These are phyloP conservation scores for Hyles lineata DNA, from an alignment of 2,888 invertebrate genomes.

Conservation along the genomic window DNA sequence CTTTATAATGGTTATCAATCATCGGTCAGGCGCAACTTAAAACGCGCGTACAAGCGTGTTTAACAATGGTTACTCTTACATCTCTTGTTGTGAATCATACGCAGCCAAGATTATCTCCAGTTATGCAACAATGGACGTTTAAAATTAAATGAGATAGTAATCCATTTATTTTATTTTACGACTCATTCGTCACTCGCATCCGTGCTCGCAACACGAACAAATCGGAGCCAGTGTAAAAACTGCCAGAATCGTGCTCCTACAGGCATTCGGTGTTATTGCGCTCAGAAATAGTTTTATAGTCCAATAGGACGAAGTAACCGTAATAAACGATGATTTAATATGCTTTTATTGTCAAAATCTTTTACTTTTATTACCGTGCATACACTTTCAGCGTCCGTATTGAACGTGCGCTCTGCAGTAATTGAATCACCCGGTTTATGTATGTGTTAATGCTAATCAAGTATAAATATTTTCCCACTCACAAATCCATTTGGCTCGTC, in stretches of 20 bases:
- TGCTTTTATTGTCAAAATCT: slow-evolving; percentile 36
- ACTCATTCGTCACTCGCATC: slow-evolving; percentile 31
- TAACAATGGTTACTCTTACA: neutral
- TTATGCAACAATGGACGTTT: neutral
- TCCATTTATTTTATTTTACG: slow-evolving; percentile 35
- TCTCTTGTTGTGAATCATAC: neutral
- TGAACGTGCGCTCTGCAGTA: too few species aligned
- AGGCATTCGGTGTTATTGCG: slow-evolving; percentile 50
- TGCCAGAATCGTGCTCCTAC: slow-evolving; percentile 34
- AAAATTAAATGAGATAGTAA: slow-evolving; percentile 21
- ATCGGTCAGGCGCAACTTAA: too few species aligned
- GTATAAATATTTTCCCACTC: neutral
- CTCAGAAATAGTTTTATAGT: slow-evolving; percentile 66
- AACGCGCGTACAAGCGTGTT: neutral
- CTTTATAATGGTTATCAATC: too few species aligned
- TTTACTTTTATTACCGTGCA: slow-evolving; percentile 28
- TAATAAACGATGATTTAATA: slow-evolving; percentile 35
- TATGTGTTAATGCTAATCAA: too few species aligned
- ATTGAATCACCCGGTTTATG: too few species aligned
- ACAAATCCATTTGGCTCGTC: slow-evolving; percentile 2
- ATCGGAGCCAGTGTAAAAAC: slow-evolving; percentile 40
- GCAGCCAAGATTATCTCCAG: neutral
- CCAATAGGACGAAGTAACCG: slow-evolving; percentile 46
- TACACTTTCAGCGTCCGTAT: too few species aligned
- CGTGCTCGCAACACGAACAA: slow-evolving; percentile 23